These are phyloP conservation scores for Dermochelys coriacea DNA, from an alignment of 2,797 vertebrate species.

Conservation along the genomic window DNA sequence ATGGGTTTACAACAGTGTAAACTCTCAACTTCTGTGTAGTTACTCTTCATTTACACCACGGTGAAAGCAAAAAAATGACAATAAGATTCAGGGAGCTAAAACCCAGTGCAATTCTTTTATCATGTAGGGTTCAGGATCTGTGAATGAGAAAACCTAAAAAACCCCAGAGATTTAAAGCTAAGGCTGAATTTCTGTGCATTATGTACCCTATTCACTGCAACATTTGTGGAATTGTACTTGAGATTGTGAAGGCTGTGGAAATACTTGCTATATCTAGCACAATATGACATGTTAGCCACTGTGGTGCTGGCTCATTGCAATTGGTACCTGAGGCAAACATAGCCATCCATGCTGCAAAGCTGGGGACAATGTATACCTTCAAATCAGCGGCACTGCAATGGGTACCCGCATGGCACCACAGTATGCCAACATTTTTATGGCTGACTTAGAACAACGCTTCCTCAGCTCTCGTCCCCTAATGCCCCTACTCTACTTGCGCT, in stretches of 20 bases:
- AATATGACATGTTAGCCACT: background rate
- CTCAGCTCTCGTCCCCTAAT: too few relatives aligned
- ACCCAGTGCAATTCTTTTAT: background rate
- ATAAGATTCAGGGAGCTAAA: background rate
- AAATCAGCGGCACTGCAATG: too few relatives aligned
- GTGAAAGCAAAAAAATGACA: background rate
- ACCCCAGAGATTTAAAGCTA: background rate
- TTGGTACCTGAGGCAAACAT: background rate
- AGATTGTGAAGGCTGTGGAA: background rate
- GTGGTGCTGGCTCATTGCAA: background rate
- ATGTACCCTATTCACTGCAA: background rate
- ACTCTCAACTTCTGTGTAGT: background rate
- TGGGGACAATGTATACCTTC: too few relatives aligned
- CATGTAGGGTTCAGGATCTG: background rate
- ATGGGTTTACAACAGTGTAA: background rate
- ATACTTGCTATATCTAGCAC: background rate
- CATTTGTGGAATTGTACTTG: background rate
- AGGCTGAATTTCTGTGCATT: background rate
- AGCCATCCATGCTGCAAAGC: background rate
- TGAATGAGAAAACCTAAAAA: background rate
- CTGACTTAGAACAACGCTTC: too few relatives aligned
- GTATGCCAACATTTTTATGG: too few relatives aligned
- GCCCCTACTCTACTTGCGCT: too few relatives aligned
- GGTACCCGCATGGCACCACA: too few relatives aligned
- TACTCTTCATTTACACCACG: background rate